Evolutionary conservation across 2,113 vertebrate genomes (phyloP), one percentile per base, ranked within the genome.

Genomic region (Eubucco bourcierii): DNA sequence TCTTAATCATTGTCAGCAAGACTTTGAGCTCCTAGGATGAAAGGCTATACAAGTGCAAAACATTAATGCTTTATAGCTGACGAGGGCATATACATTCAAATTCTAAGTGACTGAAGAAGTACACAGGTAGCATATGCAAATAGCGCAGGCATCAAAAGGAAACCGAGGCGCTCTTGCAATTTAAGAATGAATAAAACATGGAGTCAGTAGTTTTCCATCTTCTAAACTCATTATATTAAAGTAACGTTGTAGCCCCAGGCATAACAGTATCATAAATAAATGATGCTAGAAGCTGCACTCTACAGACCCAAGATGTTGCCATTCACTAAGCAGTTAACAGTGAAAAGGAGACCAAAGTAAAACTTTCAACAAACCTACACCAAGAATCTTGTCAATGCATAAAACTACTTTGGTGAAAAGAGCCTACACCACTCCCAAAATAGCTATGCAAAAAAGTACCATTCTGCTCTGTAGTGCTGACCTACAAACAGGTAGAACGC

Each of bases 11-110:
- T 60, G 92, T 85, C 90, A 70, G 87, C 80, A 23, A 65, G 85
- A 86, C 90, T 95, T 94, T 86, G 87, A 86, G 91, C 71, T 86
- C 27, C 80, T 59, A 4, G 79, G 80, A 84, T 94, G 87, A 87
- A 96, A 94, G 95, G 79, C 94, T 68, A 95, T 96, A 78, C 85
- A 96, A 94, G 90, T 95, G 90, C 87, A 97, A 96, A 97, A 34
- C 84, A 77, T 89, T 59, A 64, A 88, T 92, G 90, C 87, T 95
- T 90, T 95, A 90, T 46, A 81, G 88, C 90, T 72, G 89, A 70
- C 86, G 81, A 59, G 90, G 91, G 71, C 61, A 95, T 91, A 87
- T 66, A 84, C 95, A 95, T 97, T 86, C 94, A 67, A 96, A 96
- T 92, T 84, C 83, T 41, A 81, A 93, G 80, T 75, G 75, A 7